Evolutionary conservation across 2,888 invertebrate species (phyloP).

Genomic region (Hyalella azteca): DNA sequence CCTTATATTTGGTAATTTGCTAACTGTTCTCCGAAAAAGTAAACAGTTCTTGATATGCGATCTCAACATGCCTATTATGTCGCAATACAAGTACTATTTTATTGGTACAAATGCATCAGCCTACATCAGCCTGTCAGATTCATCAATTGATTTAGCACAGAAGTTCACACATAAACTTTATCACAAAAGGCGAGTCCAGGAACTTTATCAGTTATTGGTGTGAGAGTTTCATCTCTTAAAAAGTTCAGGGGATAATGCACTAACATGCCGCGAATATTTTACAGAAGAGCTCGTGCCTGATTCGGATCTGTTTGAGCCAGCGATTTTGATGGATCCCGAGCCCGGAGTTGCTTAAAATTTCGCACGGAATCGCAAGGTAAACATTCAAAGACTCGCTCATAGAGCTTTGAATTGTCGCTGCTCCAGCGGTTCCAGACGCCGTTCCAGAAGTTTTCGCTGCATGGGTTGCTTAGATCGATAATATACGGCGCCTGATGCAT

Average conservation of each 20-base stretch:
- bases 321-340: background rate
- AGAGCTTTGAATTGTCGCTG: constrained; percentile 32
- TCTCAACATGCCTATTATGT: too few species aligned
- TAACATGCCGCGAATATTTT: constrained; percentile 34
- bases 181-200: constrained; percentile 24
- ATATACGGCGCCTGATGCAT: constrained; percentile 29
- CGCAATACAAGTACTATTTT: too few species aligned
- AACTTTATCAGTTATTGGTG: constrained; percentile 27
- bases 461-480: constrained; percentile 35
- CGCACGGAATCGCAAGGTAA: constrained; percentile 31
- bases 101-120: background rate
- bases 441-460: constrained; percentile 40
- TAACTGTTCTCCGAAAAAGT: too few species aligned
- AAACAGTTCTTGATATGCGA: too few species aligned
- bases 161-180: constrained; percentile 6
- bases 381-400: constrained; percentile 35
- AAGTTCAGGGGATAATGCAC: constrained; percentile 42
- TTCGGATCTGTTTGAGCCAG: constrained; percentile 21
- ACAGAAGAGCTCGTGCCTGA: background rate
- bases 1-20: too few species aligned
- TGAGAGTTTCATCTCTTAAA: background rate
- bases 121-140: background rate
- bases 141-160: background rate
- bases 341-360: constrained; percentile 28
- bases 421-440: constrained; percentile 36